Conservation (phyloP, 2,113 vertebrate genomes). For the Nicator chloris region DNA sequence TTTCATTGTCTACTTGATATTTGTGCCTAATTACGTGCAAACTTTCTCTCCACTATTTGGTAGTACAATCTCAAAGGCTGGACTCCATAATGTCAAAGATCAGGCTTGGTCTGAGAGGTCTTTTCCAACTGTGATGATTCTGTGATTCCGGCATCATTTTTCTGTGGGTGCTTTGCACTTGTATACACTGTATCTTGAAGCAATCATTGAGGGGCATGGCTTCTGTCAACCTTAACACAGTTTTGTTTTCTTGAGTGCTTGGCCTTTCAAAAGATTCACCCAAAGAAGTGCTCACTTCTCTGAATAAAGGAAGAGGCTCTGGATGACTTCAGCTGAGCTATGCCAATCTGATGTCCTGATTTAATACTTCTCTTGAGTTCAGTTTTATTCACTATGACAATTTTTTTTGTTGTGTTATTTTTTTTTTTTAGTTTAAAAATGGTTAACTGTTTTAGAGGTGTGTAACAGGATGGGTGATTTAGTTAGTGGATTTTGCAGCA, state of each 20-base stretch:
- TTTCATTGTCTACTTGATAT: neutral
- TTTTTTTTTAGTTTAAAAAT: neutral
- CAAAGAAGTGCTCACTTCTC: neutral
- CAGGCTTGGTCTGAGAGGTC: neutral
- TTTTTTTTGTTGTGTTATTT: neutral
- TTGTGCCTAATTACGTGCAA: neutral
- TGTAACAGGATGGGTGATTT: neutral
- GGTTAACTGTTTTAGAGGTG: neutral
- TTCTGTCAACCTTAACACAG: neutral
- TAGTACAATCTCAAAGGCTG: neutral
- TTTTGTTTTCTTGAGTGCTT: neutral
- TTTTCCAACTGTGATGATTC: neutral
- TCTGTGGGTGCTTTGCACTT: neutral
- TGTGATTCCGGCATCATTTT: neutral
- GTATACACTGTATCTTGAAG: accelerated
- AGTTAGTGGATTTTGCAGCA: neutral
- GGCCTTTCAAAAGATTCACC: neutral
- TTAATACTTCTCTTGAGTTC: neutral
- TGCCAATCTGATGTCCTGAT: neutral
- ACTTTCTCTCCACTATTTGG: accelerated
- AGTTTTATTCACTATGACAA: neutral
- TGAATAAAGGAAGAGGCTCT: neutral
- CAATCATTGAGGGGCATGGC: accelerated
- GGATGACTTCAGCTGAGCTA: neutral
- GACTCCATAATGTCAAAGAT: neutral